Percentiles rank a stretch among this genome's conserved stretches.
These are phyloP conservation scores for Acipenser transmontanus DNA, from an alignment of 2,797 vertebrate genomes.

Conservation along the genomic window DNA sequence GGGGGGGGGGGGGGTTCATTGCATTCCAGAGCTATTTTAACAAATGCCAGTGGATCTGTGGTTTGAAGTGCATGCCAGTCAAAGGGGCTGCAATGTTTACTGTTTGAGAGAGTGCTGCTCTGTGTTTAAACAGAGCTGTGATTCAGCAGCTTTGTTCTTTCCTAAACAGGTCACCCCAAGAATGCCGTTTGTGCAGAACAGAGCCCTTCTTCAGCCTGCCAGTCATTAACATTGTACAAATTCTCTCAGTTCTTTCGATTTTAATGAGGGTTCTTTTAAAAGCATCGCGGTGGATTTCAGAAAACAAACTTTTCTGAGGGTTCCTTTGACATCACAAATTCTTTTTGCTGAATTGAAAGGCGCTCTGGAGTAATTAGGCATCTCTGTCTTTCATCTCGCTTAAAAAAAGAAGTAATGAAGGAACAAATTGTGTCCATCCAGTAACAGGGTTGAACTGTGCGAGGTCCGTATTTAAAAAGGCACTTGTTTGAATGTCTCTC, in stretches of 20 bases:
- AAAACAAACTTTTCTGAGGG: slow-evolving; percentile 46
- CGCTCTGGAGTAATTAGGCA: slow-evolving; percentile 33
- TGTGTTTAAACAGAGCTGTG: slow-evolving; percentile 30
- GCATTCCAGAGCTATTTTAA: background rate
- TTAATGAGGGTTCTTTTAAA: slow-evolving; percentile 29
- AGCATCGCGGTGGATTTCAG: slow-evolving; percentile 41
- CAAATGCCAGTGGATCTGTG: background rate
- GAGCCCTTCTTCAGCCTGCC: slow-evolving; percentile 34
- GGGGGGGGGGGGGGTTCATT: background rate
- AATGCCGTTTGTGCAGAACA: slow-evolving; percentile 25
- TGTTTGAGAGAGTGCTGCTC: slow-evolving; percentile 23
- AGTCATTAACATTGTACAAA: slow-evolving; percentile 41
- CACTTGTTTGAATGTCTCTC: slow-evolving; percentile 49
- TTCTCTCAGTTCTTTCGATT: slow-evolving; percentile 26
- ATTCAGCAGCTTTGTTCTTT: slow-evolving; percentile 17
- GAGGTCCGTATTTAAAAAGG: slow-evolving; percentile 40
- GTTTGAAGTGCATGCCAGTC: background rate
- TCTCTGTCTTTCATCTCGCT: slow-evolving; percentile 54
- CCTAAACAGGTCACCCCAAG: slow-evolving; percentile 30
- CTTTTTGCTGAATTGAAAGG: slow-evolving; percentile 43
- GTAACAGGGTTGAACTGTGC: slow-evolving; percentile 53
- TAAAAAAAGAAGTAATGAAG: slow-evolving; percentile 38
- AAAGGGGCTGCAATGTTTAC: slow-evolving; percentile 22
- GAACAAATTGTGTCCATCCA: slow-evolving; percentile 53
- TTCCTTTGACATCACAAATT: slow-evolving; percentile 45